Base-by-base conservation (phyloP, 2,113 vertebrate genomes). In the Nesoenas mayeri region DNA sequence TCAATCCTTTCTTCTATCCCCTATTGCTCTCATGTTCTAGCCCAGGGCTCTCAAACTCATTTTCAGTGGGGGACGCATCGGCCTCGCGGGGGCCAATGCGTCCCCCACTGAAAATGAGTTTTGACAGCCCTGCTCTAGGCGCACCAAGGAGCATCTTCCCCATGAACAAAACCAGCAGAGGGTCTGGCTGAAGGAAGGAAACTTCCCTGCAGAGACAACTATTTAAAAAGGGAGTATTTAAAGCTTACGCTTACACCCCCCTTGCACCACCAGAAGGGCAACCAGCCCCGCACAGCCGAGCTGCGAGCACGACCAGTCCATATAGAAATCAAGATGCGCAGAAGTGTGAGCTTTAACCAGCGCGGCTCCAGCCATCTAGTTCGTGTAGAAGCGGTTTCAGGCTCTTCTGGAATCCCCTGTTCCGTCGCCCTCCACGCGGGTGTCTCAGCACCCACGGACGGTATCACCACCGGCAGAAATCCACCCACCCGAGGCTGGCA, bases 391-490 rank as follows among this genome's bases (percentile, higher is more conserved):
- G 82, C 34, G 78, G 18, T 88, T 91, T 51, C 15, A 15, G 58
- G 60, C 53, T 90, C 42, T 67, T 78, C 92, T 91, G 88, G 82
- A 81, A 92, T 78, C 57, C 88, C 71, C 57, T 85, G 74, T 13
- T 77, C 56, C 79, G 65, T 26, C 48, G 16, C 5, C 4, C 16
- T 31, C 34, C 1, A 25, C 0, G 0, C 0, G 0, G 70, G 75
- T 53, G 61, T 61, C 50, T 32, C 15, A 65, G 26, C n/a, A 70
- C 28, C 71, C 70, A 44, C 0, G 2, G 56, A 40, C 24, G 44
- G 28, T 44, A 38, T 62, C 16, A 7, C 31, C 1, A 6, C 51
- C 24, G n/a, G 48, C 78, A 87, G 69, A 78, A 74, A 93, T 34
- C 42, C 71, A 66, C 62, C 51, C 26, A 24, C 12, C 24, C 88